Base-by-base conservation (phyloP, 2,888 invertebrate genomes). In the Troides oblongomaculatus region DNA sequence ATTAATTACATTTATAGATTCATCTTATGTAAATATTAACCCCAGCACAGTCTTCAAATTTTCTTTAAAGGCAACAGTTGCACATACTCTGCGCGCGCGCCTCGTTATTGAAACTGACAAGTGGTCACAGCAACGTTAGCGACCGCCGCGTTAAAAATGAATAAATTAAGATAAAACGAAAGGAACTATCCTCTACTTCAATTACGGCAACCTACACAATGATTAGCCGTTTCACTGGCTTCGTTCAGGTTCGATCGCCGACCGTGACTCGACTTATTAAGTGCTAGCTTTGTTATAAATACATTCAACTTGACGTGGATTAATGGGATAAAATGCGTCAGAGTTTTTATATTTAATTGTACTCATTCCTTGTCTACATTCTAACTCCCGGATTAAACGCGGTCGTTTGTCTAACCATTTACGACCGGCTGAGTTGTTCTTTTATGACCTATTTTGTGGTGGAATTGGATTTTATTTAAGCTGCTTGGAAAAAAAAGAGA, bases 151-250 rank as follows among this genome's bases (percentile, higher is more conserved):
- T 80, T 87, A 79, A 76, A 82, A 89, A 86, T 86, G 90, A 89
- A 90, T 92, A 90, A 90, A 90, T 91, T 91, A 88, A 90, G 91
- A 90, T 91, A 90, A 89, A 89, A 88, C 84, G 83, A 84, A 85
- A 84, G 82, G 78, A 84, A 85, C 82, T 81, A 87, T 86, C 83
- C 86, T 81, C 85, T 81, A 84, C 88, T 89, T 88, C 89, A 92
- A 91, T 90, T 89, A 90, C 86, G 81, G 79, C 89, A 83, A 83
- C 90, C 89, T 89, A 90, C 91, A 89, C 90, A 87, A 88, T 90
- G 88, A 90, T 90, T 89, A 90, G 89, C 89, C 85, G 86, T 86
- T 89, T 86, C 88, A 90, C 86, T 85, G 79, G 84, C 78, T 81
- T 82, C 81, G 80, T 81, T 81, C 81, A 77, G 81, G 78, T 84